Base-by-base conservation (phyloP, 2,113 vertebrate species). In the Verasper variegatus region DNA sequence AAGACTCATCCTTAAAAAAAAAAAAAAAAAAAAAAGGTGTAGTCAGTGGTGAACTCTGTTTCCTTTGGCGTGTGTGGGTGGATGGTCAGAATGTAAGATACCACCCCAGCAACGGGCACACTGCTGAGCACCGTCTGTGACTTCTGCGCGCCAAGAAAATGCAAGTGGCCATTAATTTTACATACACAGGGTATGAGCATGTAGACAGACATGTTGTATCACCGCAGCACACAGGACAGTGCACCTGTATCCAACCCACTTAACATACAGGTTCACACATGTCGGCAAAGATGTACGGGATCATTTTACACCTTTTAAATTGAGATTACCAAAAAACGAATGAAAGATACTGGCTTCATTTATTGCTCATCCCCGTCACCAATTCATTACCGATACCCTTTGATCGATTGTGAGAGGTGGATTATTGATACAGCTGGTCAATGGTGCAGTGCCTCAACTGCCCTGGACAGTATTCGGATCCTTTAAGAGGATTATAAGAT, bases 111-210 rank as follows among this genome's bases (percentile, higher is more conserved):
- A 63, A 75, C 76, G 60, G 77, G 74, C 57, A 15, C 87, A 80
- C 85, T 68, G 86, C 90, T 90, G 90, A 76, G 90, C 64, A 77
- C 92, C 90, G 80, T 90, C 89, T 93, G 90, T 84, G 90, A 81
- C 78, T 83, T 54, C 45, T 47, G 73, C 55, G 52, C 13, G 87
- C 89, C 88, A 89, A 77, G 37, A 76, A 31, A 76, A 68, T 27
- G 24, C 68, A 61, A 77, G 26, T 18, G 59, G 26, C 23, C 70
- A 37, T 10, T 59, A n/a, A 59, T n/a, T 15, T 72, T 66, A 74
- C 59, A 76, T 55, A 10, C 20, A 27, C 70, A 56, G 4, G 10
- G 4, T n/a, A 31, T 12, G 31, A n/a, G 52, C 18, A 10, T 6
- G n/a, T 37, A 21, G 3, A 37, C 1, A 52, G 8, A 42, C 24